Base-by-base conservation (phyloP, 2,797 vertebrate genomes). In the Picus viridis region DNA sequence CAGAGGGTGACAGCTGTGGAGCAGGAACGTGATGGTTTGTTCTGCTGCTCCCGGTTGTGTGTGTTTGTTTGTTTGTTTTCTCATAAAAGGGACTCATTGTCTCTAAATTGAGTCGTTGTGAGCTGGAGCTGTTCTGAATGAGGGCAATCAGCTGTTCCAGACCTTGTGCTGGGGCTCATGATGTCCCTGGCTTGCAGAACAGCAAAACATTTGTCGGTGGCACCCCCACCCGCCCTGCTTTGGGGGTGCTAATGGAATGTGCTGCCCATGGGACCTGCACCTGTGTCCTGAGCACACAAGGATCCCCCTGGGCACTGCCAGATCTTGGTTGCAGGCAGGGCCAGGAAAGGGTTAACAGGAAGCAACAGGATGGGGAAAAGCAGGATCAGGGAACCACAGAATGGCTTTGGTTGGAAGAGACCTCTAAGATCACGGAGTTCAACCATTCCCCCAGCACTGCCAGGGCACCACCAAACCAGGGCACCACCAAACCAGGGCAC, bases 1-100 rank as follows among this genome's bases (percentile, higher is more conserved):
- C 68, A 19, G 49, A 26, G 30, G 39, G 58, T 20, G 39, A 16
- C n/a, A 20, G 12, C 23, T 2, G 36, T 16, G 2, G 36, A 24
- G 7, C 9, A 16, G 3, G 3, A 43, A 29, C 1, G 56, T 12
- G 32, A 49, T 1, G 1, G 45, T 32, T 82, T 23, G 2, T 63
- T 34, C 49, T 53, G 49, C 49, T 36, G 49, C 7, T 20, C 49
- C 2, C 3, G 11, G 20, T 3, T 47, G 49, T 6, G 39, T 43
- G 16, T 43, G 41, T 43, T 16, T 43, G 41, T 43, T 43, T 16
- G 41, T 16, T 43, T 45, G 39, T 47, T 23, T 24, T 13, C 18
- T 32, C 3, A 3, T 19, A 19, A 51, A 59, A 51, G 34, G 53
- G 12, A 24, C 7, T 29, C 2, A 30, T 15, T 24, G 61, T 6